Percentiles rank a stretch among this genome's conserved stretches.
Evolutionary conservation across 2,113 vertebrate species (phyloP).

Genomic region (Pseudolaguvia tuberculata): DNA sequence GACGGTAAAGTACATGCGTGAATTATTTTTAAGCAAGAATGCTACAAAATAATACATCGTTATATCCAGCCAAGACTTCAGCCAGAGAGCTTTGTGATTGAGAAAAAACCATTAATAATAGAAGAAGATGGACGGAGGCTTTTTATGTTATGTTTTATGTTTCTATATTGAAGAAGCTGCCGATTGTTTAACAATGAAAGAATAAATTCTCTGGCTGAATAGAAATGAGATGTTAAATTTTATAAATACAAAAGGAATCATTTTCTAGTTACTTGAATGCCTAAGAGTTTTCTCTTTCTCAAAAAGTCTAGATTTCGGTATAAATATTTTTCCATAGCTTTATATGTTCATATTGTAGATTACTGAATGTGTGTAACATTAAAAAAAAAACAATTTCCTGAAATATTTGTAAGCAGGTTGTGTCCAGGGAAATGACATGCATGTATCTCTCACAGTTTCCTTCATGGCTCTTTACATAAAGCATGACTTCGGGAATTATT

Average conservation of each 20-base stretch:
- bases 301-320: too few species aligned
- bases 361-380: background rate
- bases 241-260: too few species aligned
- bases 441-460: constrained; percentile 40
- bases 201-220: constrained; percentile 10
- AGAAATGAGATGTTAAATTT: constrained; percentile 1
- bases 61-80: constrained; percentile 7
- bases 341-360: background rate
- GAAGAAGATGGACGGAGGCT: background rate
- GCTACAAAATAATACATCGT: constrained; percentile 1
- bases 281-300: too few species aligned
- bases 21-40: background rate
- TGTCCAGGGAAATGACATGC: constrained; percentile 10
- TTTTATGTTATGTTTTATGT: background rate
- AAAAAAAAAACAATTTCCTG: background rate
- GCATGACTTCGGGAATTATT: background rate
- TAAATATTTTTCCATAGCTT: too few species aligned
- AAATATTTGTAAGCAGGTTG: constrained; percentile 5
- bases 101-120: background rate
- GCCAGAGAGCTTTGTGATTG: constrained; percentile 9
- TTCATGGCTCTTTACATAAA: constrained; percentile 41
- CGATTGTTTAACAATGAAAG: background rate
- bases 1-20: background rate
- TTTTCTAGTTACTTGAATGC: background rate
- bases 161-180: background rate